Conservation (phyloP, 1,140 invertebrate species). For the Habropoda laboriosa region DNA sequence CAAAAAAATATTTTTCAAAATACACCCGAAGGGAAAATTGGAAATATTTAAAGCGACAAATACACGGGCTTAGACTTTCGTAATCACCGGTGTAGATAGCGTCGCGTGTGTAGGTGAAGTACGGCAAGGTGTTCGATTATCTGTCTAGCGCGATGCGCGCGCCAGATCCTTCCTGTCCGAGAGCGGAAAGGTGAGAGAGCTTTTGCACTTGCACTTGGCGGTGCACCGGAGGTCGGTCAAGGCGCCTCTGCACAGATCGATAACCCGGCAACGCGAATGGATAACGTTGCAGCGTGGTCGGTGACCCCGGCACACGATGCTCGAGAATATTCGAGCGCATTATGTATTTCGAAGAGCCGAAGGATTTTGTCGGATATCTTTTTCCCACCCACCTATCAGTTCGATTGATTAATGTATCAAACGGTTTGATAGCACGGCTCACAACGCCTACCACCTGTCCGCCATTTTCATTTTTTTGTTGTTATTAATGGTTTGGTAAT, state of each 20-base stretch:
- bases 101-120: not conserved
- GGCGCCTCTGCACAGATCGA: slow-evolving; percentile 78
- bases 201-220: slow-evolving; percentile 81
- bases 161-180: slow-evolving; percentile 19
- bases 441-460: not conserved
- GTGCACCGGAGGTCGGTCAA: slow-evolving; percentile 79
- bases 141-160: slow-evolving; percentile 28
- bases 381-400: not conserved
- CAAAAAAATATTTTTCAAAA: too few relatives aligned
- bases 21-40: too few relatives aligned
- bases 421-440: not conserved
- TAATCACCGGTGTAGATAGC: not conserved
- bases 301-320: slow-evolving; percentile 64
- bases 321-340: slow-evolving; percentile 42
- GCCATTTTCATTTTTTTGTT: not conserved
- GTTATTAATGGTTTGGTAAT: not conserved
- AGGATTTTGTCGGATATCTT: not conserved
- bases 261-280: slow-evolving; percentile 77
- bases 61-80: not conserved
- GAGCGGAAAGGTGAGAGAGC: slow-evolving; percentile 57
- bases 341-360: not conserved
- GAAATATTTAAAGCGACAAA: too few relatives aligned
- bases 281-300: slow-evolving; percentile 73
- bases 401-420: slow-evolving; percentile 4
- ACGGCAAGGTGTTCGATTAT: slow-evolving; percentile 20